Evolutionary conservation across 2,113 vertebrate species (phyloP).

Genomic region (Acrocephalus arundinaceus): DNA sequence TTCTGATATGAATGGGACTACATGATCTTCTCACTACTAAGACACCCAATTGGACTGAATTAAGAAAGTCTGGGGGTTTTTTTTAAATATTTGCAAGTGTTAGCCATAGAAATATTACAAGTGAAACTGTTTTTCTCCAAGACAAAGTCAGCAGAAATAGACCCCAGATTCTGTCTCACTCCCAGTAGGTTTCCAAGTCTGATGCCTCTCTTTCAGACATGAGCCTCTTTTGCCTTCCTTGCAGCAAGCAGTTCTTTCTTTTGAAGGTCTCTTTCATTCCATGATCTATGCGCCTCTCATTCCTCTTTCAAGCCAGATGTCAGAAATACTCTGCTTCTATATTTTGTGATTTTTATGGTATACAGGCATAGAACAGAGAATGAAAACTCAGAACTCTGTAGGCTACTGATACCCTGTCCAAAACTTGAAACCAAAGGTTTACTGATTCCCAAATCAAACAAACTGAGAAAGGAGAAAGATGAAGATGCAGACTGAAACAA

Average conservation of each 20-base stretch:
- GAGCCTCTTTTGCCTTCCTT: background rate
- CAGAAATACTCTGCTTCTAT: background rate
- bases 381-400: background rate
- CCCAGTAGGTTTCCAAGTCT: background rate
- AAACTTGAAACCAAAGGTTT: background rate
- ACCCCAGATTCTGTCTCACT: background rate
- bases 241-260: background rate
- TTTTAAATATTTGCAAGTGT: background rate
- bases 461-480: background rate
- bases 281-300: background rate
- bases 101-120: background rate
- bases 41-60: background rate
- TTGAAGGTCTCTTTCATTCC: background rate
- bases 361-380: background rate
- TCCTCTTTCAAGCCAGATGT: background rate
- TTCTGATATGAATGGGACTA: background rate
- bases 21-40: background rate
- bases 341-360: background rate
- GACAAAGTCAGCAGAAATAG: background rate
- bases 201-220: background rate
- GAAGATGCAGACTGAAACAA: background rate
- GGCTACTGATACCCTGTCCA: background rate
- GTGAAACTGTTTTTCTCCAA: background rate
- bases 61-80: background rate
- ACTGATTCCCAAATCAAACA: background rate